Evolutionary conservation across 2,888 invertebrate species (phyloP).

Genomic region (Patella caerulea): DNA sequence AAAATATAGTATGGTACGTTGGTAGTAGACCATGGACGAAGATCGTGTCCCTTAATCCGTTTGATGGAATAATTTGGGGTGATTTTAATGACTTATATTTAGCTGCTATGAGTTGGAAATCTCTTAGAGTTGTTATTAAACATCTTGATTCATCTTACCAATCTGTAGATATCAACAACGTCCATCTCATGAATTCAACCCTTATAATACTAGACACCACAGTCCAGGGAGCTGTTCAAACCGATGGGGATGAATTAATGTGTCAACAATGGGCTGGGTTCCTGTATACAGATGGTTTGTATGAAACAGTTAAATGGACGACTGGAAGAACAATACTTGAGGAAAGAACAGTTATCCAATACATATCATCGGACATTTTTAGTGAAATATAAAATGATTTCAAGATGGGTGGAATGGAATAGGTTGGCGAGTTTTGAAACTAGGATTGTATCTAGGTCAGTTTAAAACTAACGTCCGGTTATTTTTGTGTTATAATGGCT

Average conservation of each 20-base stretch:
- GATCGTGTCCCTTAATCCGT: neutral
- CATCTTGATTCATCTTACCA: neutral
- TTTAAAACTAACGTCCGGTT: too few relatives aligned
- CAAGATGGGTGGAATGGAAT: too few relatives aligned
- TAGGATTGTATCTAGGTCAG: too few relatives aligned
- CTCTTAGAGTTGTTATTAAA: neutral
- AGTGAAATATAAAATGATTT: too few relatives aligned
- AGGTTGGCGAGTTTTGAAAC: too few relatives aligned
- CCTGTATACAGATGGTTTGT: neutral
- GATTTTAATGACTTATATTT: neutral
- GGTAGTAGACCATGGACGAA: neutral
- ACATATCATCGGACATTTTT: too few relatives aligned
- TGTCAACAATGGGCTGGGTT: neutral
- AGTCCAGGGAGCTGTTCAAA: neutral
- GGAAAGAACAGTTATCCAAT: too few relatives aligned
- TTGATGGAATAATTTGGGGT: neutral
- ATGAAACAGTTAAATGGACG: constrained; percentile 1
- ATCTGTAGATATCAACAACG: neutral
- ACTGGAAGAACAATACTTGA: neutral
- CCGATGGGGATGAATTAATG: neutral
- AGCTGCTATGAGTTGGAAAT: neutral
- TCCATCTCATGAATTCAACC: neutral
- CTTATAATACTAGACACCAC: neutral
- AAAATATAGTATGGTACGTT: neutral
- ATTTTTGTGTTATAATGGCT: too few relatives aligned